Percentiles rank a stretch among this genome's conserved stretches.
phyloP scores from a whole-genome alignment of 2,888 invertebrate species.

The Drosophila dives region DNA sequence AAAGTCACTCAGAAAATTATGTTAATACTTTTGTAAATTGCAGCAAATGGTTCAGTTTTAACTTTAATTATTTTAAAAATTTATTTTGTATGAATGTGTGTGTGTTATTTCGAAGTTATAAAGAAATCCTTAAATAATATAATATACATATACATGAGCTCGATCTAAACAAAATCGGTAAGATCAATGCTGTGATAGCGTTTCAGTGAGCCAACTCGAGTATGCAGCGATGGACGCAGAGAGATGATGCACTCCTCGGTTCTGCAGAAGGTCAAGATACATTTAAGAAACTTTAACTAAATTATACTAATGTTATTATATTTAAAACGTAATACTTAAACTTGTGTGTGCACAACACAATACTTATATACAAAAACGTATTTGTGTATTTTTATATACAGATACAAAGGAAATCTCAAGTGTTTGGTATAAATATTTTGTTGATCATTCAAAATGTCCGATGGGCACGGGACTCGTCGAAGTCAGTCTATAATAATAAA shows the following conservation, averaged over 20 bases:
- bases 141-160: neutral
- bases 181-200: constrained; percentile 71
- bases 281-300: neutral
- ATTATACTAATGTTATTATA: neutral
- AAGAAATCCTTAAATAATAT: neutral
- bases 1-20: neutral
- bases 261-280: constrained; percentile 64
- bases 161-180: constrained; percentile 74
- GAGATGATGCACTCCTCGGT: constrained; percentile 83
- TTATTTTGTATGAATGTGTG: neutral
- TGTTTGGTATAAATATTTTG: constrained; percentile 14
- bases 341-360: constrained; percentile 33
- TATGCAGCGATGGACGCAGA: constrained; percentile 76
- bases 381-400: constrained; percentile 9
- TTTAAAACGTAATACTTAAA: constrained; percentile 67
- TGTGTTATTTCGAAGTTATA: neutral
- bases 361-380: constrained; percentile 41
- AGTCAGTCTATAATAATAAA: constrained; percentile 80
- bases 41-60: neutral
- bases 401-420: constrained; percentile 59
- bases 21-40: neutral
- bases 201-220: constrained; percentile 61
- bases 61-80: neutral
- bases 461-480: constrained; percentile 82
- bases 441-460: constrained; percentile 78